These are phyloP conservation scores for Pseudobourletiella spinata DNA, from an alignment of 1,140 invertebrate genomes.

Conservation along the genomic window DNA sequence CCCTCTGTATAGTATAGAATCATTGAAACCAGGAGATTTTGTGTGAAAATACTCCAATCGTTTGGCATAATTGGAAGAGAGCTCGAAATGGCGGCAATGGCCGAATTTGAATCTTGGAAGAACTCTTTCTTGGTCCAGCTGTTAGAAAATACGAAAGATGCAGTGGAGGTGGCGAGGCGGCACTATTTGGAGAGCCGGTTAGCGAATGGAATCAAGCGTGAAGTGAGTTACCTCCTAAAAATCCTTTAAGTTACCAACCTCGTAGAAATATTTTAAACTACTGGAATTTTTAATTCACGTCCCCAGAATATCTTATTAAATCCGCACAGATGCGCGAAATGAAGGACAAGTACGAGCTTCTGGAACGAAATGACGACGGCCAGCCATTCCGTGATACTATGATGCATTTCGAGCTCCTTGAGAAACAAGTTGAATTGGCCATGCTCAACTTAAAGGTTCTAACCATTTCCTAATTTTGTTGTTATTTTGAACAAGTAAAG, in stretches of 20 bases:
- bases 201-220: background rate
- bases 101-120: background rate
- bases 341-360: background rate
- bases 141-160: constrained; percentile 1
- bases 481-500: background rate
- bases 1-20: too few relatives aligned
- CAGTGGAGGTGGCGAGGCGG: background rate
- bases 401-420: background rate
- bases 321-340: background rate
- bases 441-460: background rate
- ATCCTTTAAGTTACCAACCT: too few relatives aligned
- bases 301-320: background rate
- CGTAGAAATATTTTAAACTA: too few relatives aligned
- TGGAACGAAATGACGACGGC: background rate
- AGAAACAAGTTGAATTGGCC: background rate
- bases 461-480: background rate
- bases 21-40: too few relatives aligned
- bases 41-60: too few relatives aligned
- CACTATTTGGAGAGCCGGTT: background rate
- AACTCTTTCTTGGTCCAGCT: background rate
- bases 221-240: background rate
- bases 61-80: too few relatives aligned
- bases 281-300: background rate
- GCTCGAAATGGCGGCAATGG: too few relatives aligned
- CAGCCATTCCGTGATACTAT: background rate